Evolutionary conservation across 2,888 invertebrate species (phyloP), one percentile per base, ranked within the genome.

Genomic region (Pteria penguin): DNA sequence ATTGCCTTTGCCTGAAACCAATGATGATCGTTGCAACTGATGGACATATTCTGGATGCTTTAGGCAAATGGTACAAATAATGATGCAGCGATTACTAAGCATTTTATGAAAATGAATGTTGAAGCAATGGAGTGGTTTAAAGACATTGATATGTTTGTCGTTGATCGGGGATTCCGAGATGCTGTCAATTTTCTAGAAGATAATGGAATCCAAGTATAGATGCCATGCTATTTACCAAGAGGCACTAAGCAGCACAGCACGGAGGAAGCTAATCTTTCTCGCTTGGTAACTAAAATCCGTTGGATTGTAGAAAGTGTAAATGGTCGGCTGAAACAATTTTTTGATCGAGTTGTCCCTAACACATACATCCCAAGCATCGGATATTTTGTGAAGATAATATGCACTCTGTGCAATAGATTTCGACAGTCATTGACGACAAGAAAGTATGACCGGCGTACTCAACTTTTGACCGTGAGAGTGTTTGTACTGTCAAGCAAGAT

Each of bases 21-120:
- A 75, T 78, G 75, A 63, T 75, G n/a, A 29, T 78, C 14, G 70
- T 78, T 1, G 61, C 45, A 14, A 73, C 72, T 8, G 70, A 68
- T 57, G 79, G 75, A 5, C 66, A 79, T 52, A 75, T 76, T 11
- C 58, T 73, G 11, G 63, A 52, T 4, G 70, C 65, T 11, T 22
- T 73, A 24, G 70, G 61, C 75, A 4, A 61, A 78, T 54, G 65
- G 31, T 8, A 76, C 58, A 52, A 76, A 76, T 18, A 74, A 73
- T 54, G 74, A 76, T 31, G 75, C 67, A 18, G 22, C 61, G 22
- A 73, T 73, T 22, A 73, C 66, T 22, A 73, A 73, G 36, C 72
- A 73, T 57, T 33, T 73, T 3, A 11, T 73, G 11, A 58, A 24
- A 11, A 60, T 22, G 4, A 73, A 73, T 27, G 52, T 61, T 8